Conservation (phyloP, 2,888 invertebrate genomes). For the Mystacides longicornis region DNA sequence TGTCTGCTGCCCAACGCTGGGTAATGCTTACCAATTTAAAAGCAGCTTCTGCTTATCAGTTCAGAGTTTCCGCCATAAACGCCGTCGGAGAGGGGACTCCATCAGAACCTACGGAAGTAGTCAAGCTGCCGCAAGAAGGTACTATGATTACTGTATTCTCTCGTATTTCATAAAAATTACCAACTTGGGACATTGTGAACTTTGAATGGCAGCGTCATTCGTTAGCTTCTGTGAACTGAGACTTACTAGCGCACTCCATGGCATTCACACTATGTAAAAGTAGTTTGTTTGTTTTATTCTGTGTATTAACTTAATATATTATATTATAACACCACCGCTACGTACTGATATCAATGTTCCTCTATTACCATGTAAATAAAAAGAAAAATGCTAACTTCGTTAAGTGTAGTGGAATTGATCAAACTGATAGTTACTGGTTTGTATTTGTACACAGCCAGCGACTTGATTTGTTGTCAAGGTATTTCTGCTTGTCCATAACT, state of each 20-base stretch:
- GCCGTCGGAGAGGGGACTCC: slow-evolving; percentile 91
- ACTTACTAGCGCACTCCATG: slow-evolving; percentile 4
- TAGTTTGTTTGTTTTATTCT: too few species aligned
- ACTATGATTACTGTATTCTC: too few species aligned
- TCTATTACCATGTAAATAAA: too few species aligned
- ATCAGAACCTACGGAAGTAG: slow-evolving; percentile 80
- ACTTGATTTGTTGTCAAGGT: slow-evolving; percentile 52
- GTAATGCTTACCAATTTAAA: slow-evolving; percentile 76
- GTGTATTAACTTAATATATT: too few species aligned
- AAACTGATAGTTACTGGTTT: slow-evolving; percentile 17
- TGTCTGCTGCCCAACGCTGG: slow-evolving; percentile 72
- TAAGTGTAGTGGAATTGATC: too few species aligned
- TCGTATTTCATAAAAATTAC: too few species aligned
- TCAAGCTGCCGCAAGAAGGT: slow-evolving; percentile 96
- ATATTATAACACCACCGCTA: too few species aligned
- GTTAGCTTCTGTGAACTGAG: slow-evolving; percentile 9
- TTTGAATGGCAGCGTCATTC: slow-evolving; percentile 10
- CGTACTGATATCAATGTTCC: too few species aligned
- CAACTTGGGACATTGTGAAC: too few species aligned
- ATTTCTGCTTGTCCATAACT: slow-evolving; percentile 31
- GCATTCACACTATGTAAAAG: too few species aligned
- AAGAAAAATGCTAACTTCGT: too few species aligned
- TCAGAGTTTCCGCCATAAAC: slow-evolving; percentile 94
- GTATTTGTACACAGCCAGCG: slow-evolving; percentile 38
- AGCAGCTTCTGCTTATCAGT: slow-evolving; percentile 93